These are phyloP conservation scores for Actenoides hombroni DNA, from an alignment of 2,113 vertebrate species.

Conservation along the genomic window DNA sequence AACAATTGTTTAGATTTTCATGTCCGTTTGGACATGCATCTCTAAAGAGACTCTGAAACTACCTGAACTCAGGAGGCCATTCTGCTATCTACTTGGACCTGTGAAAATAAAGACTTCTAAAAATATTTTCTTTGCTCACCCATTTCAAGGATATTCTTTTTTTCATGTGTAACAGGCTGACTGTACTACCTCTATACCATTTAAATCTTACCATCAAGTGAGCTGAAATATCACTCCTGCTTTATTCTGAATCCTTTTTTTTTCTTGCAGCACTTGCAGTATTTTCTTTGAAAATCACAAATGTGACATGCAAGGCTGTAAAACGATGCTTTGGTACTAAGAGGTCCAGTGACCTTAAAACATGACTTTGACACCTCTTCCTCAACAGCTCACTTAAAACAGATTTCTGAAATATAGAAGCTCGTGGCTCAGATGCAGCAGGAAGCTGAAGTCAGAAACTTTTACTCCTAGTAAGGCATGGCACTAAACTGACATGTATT, in stretches of 20 bases:
- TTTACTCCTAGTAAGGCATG: background rate
- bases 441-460: background rate
- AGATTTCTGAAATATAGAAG: background rate
- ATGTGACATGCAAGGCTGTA: background rate
- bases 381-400: background rate
- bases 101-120: background rate
- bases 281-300: background rate
- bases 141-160: background rate
- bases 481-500: background rate
- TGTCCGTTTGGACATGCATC: background rate
- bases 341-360: background rate
- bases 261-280: background rate
- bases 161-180: background rate
- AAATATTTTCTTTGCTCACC: background rate
- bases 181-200: background rate
- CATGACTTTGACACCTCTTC: background rate
- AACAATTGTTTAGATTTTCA: background rate
- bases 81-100: background rate
- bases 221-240: background rate
- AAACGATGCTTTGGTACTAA: background rate
- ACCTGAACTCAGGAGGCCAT: background rate
- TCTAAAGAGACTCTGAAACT: background rate
- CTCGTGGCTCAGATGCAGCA: background rate
- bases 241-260: background rate
- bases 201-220: background rate